Conservation (phyloP, 1,140 invertebrate genomes). For the Diprion similis region DNA sequence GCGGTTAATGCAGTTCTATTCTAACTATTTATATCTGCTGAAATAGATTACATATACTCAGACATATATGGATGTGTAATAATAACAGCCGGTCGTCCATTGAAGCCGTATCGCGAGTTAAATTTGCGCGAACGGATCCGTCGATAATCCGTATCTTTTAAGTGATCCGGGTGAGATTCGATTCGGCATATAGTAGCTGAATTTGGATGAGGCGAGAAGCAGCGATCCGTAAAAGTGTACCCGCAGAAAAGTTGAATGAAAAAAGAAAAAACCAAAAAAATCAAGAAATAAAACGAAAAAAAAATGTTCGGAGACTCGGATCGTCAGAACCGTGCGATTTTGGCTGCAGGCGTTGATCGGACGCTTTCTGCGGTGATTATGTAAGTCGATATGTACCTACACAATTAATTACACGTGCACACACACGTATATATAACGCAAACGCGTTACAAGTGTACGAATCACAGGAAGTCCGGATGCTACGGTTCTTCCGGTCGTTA, state of each 20-base stretch:
- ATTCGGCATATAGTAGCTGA: background rate
- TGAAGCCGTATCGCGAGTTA: too few relatives aligned
- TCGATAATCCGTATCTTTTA: too few relatives aligned
- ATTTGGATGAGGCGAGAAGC: background rate
- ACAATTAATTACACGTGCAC: too few relatives aligned
- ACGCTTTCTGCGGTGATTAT: background rate
- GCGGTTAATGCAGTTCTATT: background rate
- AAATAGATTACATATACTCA: too few relatives aligned
- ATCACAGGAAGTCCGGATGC: slow-evolving; percentile 12
- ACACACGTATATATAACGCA: background rate
- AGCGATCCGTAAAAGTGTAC: background rate
- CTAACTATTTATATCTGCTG: too few relatives aligned
- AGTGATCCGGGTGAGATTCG: background rate
- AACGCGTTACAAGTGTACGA: background rate
- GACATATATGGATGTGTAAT: too few relatives aligned
- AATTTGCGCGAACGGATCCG: too few relatives aligned
- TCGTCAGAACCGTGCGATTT: background rate
- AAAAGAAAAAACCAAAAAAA: too few relatives aligned
- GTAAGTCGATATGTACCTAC: background rate
- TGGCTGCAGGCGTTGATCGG: background rate
- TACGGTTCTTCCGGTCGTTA: slow-evolving; percentile 33
- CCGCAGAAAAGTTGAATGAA: background rate
- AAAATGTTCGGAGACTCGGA: background rate
- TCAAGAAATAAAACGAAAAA: too few relatives aligned
- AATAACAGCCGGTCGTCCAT: too few relatives aligned